Evolutionary conservation across 2,113 vertebrate species (phyloP), one percentile per base, ranked within the genome.

Genomic region (Bambusicola thoracicus): DNA sequence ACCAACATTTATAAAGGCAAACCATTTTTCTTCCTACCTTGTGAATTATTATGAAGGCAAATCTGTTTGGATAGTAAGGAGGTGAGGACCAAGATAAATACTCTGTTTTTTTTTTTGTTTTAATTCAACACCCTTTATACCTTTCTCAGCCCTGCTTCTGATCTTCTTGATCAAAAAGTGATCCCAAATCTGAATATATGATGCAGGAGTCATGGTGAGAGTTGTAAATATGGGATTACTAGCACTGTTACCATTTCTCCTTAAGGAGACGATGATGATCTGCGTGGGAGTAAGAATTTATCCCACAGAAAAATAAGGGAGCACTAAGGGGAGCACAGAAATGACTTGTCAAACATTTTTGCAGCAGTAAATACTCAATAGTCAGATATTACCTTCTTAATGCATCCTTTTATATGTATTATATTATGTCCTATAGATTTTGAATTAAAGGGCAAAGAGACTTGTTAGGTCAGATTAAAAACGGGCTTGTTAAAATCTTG

Each of bases 361-460:
- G 61, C 55, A 75, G 73, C 61, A 87, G 61, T 43, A 91, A 73
- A 59, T 56, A 91, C 48, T 78, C 63, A 13, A 49, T 69, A 67
- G 65, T 44, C 55, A 85, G 72, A 34, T 68, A 81, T 56, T 81
- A 79, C 40, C 61, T 84, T 65, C 62, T 79, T 81, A 88, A 93
- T 66, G 51, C 76, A 88, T 84, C 66, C 84, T 94, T 92, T 94
- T 68, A 9, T 86, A 78, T 92, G 85, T 91, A 84, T 67, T 88
- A 72, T 91, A 84, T 67, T 88, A 72, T 78, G 68, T 68, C 72
- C 74, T 88, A 83, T 34, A 90, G 90, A 75, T 93, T 94, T 91
- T 76, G 82, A 88, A 93, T 90, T 79, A 62, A 96, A 95, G 85
- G 93, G 66, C 66, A 94, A 88, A 93, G 53, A 29, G 53, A 95